These are phyloP conservation scores for Platyscapa corneri DNA, from an alignment of 1,140 invertebrate genomes.

Conservation along the genomic window DNA sequence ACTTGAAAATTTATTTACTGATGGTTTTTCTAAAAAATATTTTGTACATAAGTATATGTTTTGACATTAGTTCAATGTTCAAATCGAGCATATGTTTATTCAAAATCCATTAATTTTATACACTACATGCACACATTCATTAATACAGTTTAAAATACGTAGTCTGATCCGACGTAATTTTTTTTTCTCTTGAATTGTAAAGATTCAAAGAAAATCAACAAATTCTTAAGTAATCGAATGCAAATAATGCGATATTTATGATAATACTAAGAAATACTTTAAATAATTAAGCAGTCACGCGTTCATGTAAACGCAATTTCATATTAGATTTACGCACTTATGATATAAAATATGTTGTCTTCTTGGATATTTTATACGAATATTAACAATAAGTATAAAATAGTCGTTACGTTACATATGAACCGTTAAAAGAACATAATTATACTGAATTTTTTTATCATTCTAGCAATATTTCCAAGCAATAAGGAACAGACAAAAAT, in stretches of 20 bases:
- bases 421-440: no score
- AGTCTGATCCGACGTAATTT: constrained; percentile 31
- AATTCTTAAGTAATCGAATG: constrained; percentile 15
- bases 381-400: constrained; percentile 37
- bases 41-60: background rate
- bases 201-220: background rate
- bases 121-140: background rate
- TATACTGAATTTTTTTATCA: no score
- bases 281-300: background rate
- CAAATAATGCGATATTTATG: background rate
- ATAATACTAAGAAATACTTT: background rate
- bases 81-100: background rate
- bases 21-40: background rate
- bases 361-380: constrained; percentile 42
- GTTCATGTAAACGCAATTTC: constrained; percentile 16
- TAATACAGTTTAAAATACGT: constrained; percentile 29
- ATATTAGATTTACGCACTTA: constrained; percentile 25
- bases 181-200: constrained; percentile 20
- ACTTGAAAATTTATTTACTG: constrained; percentile 20
- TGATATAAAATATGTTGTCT: constrained; percentile 43
- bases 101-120: constrained; percentile 16
- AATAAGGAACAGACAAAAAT: background rate
- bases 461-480: no score
- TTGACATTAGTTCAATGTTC: background rate
- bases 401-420: background rate